Conservation (phyloP, 1,140 invertebrate species). For the Oreohelix idahoensis region DNA sequence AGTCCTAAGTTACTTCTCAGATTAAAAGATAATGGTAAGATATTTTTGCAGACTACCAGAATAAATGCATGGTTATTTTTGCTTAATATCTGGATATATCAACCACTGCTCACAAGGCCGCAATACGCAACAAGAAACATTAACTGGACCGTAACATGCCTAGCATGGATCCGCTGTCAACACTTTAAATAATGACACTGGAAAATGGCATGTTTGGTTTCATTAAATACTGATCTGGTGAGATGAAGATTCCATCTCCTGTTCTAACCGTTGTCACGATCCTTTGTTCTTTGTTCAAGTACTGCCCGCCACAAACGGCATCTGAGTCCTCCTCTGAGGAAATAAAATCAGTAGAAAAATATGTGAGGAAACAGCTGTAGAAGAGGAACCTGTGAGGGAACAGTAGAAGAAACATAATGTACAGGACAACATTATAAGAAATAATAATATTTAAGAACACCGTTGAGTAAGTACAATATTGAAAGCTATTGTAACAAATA, state of each 20-base stretch:
- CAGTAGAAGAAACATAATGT: too few species aligned
- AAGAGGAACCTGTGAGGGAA: too few species aligned
- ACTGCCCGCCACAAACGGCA: slow-evolving; percentile 69
- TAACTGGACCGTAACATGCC: background rate
- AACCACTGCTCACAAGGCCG: background rate
- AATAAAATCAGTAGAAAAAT: slow-evolving; percentile 34
- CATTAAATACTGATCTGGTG: background rate
- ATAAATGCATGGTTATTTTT: too few species aligned
- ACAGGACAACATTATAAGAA: too few species aligned
- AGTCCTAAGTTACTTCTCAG: too few species aligned
- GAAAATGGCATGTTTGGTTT: too few species aligned
- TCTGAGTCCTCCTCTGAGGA: slow-evolving; percentile 66
- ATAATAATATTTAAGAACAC: too few species aligned
- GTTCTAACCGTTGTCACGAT: slow-evolving; percentile 39
- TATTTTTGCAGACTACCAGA: too few species aligned
- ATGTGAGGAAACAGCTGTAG: background rate
- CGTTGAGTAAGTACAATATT: too few species aligned
- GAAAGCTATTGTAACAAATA: too few species aligned
- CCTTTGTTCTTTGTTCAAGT: slow-evolving; percentile 48
- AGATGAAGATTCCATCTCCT: background rate
- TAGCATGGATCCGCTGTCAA: background rate
- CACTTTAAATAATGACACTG: background rate
- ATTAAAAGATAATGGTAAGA: too few species aligned
- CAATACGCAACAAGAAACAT: background rate
- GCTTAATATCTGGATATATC: background rate